These are phyloP conservation scores for Tetragnatha montana DNA, from an alignment of 2,888 invertebrate species.

Conservation along the genomic window DNA sequence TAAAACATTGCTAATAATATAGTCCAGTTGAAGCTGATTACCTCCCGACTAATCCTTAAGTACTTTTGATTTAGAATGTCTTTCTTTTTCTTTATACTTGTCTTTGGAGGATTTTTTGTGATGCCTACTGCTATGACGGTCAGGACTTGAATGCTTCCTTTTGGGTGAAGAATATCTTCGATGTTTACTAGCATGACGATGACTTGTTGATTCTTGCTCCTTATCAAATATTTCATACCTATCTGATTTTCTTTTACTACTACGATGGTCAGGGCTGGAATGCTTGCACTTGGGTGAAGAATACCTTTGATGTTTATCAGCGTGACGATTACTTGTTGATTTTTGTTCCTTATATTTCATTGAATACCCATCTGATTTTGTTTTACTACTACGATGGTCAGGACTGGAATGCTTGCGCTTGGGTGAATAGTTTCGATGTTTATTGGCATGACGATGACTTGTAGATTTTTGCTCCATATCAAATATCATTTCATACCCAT, in stretches of 20 bases:
- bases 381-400: not conserved
- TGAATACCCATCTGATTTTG: slow-evolving; percentile 38
- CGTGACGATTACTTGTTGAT: not conserved
- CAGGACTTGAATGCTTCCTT: not conserved
- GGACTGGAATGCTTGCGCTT: not conserved
- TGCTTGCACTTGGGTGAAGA: not conserved
- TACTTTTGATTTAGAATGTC: too few species aligned
- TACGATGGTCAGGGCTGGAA: not conserved
- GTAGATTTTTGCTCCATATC: slow-evolving; percentile 23
- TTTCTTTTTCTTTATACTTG: too few species aligned
- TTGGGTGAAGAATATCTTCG: not conserved
- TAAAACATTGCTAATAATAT: too few species aligned
- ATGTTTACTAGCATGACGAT: not conserved
- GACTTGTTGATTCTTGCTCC: not conserved
- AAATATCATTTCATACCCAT: slow-evolving; percentile 57
- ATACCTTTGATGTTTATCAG: not conserved
- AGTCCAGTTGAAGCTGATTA: too few species aligned
- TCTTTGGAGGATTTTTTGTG: too few species aligned
- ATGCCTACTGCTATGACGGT: not conserved
- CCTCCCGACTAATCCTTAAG: too few species aligned
- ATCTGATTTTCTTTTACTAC: slow-evolving; percentile 11
- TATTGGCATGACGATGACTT: not conserved
- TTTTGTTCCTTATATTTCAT: slow-evolving; percentile 37
- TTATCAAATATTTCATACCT: slow-evolving; percentile 57
- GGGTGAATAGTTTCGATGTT: not conserved